phyloP scores from a whole-genome alignment of 2,113 vertebrate genomes.

The Oenanthe oenanthe region DNA sequence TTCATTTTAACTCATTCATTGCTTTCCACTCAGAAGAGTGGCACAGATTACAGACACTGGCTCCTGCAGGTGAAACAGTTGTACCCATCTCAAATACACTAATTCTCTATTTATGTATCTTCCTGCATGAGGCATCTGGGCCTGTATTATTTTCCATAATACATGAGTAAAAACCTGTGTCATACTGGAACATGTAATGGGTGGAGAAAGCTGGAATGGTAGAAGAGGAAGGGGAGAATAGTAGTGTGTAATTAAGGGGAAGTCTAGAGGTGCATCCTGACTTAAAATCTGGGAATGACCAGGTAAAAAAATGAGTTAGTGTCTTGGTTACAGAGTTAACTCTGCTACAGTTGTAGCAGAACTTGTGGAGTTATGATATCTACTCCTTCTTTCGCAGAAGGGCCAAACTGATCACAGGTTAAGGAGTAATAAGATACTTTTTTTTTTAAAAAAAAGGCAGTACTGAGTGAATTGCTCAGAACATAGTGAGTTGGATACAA shows the following conservation, averaged over 20 bases:
- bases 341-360: background rate
- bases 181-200: background rate
- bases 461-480: background rate
- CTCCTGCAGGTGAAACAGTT: background rate
- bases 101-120: background rate
- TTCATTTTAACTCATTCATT: conserved; percentile 53
- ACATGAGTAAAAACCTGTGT: background rate
- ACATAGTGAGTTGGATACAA: background rate
- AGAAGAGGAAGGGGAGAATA: background rate
- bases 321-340: background rate
- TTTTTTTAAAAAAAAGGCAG: too few relatives aligned
- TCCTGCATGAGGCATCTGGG: background rate
- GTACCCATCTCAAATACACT: background rate
- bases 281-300: background rate
- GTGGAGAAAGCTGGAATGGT: background rate
- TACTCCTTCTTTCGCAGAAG: background rate
- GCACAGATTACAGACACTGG: background rate
- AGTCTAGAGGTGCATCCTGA: background rate
- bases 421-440: background rate
- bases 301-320: background rate
- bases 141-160: background rate
- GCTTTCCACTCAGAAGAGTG: background rate
- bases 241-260: background rate
- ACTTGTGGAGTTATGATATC: background rate
- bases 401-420: background rate